Base-by-base conservation (phyloP, 2,113 vertebrate genomes). In the Apus apus region DNA sequence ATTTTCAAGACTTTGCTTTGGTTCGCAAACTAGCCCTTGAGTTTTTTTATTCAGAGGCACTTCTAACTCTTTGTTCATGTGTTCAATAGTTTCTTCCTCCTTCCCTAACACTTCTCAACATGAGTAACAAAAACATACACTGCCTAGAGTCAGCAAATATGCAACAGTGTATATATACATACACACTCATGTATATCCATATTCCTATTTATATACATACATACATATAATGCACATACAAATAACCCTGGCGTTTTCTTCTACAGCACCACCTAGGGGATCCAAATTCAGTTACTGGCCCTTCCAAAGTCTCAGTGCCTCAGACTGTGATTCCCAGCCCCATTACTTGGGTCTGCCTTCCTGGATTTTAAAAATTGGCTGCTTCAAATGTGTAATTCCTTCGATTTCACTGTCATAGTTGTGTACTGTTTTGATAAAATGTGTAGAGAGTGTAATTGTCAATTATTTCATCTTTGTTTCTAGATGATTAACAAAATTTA, bases 241-340 rank as follows among this genome's bases (percentile, higher is more conserved):
- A 75, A 30, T 50, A 66, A 20, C 11, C 76, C 9, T 32, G 72
- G 30, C 10, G 61, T 66, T 88, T 88, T 84, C 60, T 96, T 94
- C 67, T 26, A 89, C 48, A 95, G 92, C 82, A 93, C 54, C 82
- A 90, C 67, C 45, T 80, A 83, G 85, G 66, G 83, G 76, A 88
- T 56, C 48, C 2, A 2, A 51, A 54, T 15, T 70, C 1, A 0
- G 34, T 64, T 53, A 70, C 50, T 21, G 14, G 21, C 30, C n/a
- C 15, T 73, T 90, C 62, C 50, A 58, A 77, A 80, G 17, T 29
- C 22, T 10, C 53, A 48, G 5, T 15, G 4, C 21, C 90, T 86
- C 46, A 74, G 64, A 34, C 8, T 22, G 3, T 19, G 50, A 80
- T 84, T 90, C 19, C 17, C 46, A 70, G 15, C 2, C 10, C 48